Percentiles rank a stretch among this genome's conserved stretches.
phyloP scores from a whole-genome alignment of 53 echinoderm and acorn worm genomes.

The Actinopyga echinites region DNA sequence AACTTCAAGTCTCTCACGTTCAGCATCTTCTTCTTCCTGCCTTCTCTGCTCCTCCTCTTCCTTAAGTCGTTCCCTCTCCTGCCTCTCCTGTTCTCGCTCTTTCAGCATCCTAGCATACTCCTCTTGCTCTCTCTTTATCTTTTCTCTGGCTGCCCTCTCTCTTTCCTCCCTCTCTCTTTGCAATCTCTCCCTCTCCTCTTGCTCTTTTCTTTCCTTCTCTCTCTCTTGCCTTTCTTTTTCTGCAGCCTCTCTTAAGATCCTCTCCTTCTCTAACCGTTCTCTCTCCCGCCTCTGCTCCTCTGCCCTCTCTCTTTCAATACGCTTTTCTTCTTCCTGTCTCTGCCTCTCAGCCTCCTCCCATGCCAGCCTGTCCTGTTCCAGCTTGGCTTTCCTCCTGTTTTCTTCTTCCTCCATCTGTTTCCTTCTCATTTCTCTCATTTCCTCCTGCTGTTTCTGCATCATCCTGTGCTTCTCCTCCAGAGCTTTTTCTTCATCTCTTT shows the following conservation, averaged over 20 bases:
- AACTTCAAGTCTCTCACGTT: constrained; percentile 14
- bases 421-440: constrained; percentile 59
- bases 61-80: neutral
- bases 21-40: constrained; percentile 47
- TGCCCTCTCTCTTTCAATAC: constrained; percentile 30
- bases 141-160: constrained; percentile 58
- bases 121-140: constrained; percentile 47
- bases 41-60: constrained; percentile 37
- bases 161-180: constrained; percentile 46
- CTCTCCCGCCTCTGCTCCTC: constrained; percentile 47
- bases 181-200: constrained; percentile 32
- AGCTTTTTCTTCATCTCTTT: constrained; percentile 63
- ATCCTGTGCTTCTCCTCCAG: constrained; percentile 63
- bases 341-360: constrained; percentile 71
- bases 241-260: constrained; percentile 39
- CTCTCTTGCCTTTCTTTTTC: constrained; percentile 53
- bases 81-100: constrained; percentile 43
- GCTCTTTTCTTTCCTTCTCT: constrained; percentile 51
- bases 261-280: constrained; percentile 49
- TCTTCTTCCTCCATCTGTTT: constrained; percentile 63
- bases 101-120: constrained; percentile 57
- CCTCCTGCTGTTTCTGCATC: constrained; percentile 75
- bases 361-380: constrained; percentile 48
- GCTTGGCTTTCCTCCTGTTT: constrained; percentile 53
- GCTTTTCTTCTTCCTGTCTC: constrained; percentile 50